Conservation (phyloP, 2,888 invertebrate genomes). For the Agrochola macilenta region DNA sequence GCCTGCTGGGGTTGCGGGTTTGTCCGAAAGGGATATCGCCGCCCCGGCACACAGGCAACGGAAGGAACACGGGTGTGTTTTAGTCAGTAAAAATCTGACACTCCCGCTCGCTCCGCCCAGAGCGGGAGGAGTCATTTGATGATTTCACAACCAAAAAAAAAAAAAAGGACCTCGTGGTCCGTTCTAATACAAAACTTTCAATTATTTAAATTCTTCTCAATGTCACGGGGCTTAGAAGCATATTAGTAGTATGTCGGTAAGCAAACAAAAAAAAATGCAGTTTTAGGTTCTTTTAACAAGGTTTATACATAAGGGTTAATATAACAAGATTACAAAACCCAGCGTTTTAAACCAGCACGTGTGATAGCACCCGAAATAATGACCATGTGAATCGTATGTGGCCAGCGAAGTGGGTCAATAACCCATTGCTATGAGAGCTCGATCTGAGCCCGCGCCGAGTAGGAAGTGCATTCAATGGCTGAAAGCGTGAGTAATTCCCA, state of each 20-base stretch:
- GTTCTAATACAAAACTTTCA: neutral
- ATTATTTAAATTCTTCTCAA: neutral
- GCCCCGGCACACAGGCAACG: too few species aligned
- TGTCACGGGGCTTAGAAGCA: neutral
- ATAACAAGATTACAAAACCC: conserved; percentile 32
- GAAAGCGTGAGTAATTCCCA: conserved; percentile 79
- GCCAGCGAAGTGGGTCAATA: conserved; percentile 73
- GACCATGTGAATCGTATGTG: conserved; percentile 48
- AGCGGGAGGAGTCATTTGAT: too few species aligned
- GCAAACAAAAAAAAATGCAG: neutral
- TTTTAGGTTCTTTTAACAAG: neutral
- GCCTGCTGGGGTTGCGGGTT: too few species aligned
- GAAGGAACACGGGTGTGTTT: too few species aligned
- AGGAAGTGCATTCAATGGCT: conserved; percentile 75
- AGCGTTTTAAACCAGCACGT: conserved; percentile 31
- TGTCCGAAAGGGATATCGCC: too few species aligned
- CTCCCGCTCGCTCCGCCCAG: too few species aligned
- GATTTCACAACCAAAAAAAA: too few species aligned
- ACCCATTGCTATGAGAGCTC: conserved; percentile 60
- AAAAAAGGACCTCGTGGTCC: neutral
- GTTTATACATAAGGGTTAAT: neutral
- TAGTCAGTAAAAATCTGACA: too few species aligned
- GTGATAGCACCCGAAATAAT: conserved; percentile 32
- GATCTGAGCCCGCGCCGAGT: conserved; percentile 54
- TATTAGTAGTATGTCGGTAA: neutral